Conservation (phyloP, 1,140 invertebrate genomes). For the Mesaphorura yosii region DNA sequence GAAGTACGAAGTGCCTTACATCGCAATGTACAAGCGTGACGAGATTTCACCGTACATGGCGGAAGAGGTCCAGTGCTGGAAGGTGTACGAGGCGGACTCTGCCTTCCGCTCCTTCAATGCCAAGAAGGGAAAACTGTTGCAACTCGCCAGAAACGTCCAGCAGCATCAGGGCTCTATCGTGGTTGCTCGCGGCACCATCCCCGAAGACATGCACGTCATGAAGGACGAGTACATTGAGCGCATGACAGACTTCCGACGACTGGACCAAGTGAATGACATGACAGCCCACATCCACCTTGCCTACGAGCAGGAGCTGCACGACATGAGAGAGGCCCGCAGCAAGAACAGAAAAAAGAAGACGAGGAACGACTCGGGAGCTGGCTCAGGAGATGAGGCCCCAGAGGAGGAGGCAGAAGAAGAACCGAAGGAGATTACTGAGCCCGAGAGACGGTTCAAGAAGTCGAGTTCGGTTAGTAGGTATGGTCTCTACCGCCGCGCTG, state of each 20-base stretch:
- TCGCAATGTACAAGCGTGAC: conserved; percentile 96
- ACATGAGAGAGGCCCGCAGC: conserved; percentile 87
- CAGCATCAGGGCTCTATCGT: conserved; percentile 67
- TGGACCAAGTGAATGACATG: conserved; percentile 83
- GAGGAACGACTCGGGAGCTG: background rate
- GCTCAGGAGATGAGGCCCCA: background rate
- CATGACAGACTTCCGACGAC: conserved; percentile 64
- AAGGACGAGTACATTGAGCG: conserved; percentile 77
- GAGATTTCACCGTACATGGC: conserved; percentile 83
- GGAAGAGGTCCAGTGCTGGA: conserved; percentile 97
- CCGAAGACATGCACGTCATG: conserved; percentile 67
- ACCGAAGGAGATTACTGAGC: background rate
- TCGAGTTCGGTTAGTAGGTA: background rate
- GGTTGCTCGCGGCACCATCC: conserved; percentile 53
- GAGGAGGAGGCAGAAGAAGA: background rate
- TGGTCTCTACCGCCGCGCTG: background rate
- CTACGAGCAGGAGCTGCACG: conserved; percentile 71
- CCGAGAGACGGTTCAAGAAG: background rate
- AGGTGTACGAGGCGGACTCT: conserved; percentile 88
- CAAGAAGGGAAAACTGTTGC: conserved; percentile 71
- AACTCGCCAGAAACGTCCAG: conserved; percentile 83
- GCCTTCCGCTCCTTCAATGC: conserved; percentile 82
- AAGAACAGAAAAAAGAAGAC: conserved; percentile 24
- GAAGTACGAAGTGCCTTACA: conserved; percentile 91
- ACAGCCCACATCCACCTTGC: conserved; percentile 88